Percentiles rank a stretch among this genome's conserved stretches.
Evolutionary conservation across 35 echinoderm and acorn worm species (phyloP).

Genomic region (Hemicentrotus pulcherrimus): DNA sequence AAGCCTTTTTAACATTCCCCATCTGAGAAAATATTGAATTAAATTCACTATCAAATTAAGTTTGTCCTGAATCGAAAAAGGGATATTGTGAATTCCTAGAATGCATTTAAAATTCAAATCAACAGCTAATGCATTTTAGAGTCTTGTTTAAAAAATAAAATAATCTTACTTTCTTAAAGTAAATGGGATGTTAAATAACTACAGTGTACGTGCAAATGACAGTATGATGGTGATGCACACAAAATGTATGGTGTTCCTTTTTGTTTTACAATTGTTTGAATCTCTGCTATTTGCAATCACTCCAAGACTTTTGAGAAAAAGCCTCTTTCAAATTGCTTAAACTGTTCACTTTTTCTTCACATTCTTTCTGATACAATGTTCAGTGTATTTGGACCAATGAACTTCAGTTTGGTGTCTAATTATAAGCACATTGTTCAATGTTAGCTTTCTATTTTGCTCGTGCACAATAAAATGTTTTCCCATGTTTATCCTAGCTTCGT

Average conservation of each 20-base stretch:
- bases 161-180: too few relatives aligned
- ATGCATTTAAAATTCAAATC: too few relatives aligned
- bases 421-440: background rate
- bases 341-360: too few relatives aligned
- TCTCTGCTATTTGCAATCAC: background rate
- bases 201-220: too few relatives aligned
- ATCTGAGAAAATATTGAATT: too few relatives aligned
- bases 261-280: background rate
- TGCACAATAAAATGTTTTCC: background rate
- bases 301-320: background rate
- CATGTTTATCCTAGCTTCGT: background rate
- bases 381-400: background rate
- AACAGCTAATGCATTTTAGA: too few relatives aligned
- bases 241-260: background rate
- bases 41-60: too few relatives aligned
- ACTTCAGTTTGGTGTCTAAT: background rate
- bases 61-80: too few relatives aligned
- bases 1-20: too few relatives aligned
- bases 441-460: background rate
- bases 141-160: too few relatives aligned
- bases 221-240: background rate
- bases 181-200: too few relatives aligned
- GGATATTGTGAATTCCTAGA: too few relatives aligned
- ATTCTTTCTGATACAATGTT: background rate
- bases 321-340: background rate